A percentile compares a stretch with the other conserved stretches of the same genome.
Conservation (phyloP, 2,888 invertebrate genomes). For the Dryocosmus kuriphilus region DNA sequence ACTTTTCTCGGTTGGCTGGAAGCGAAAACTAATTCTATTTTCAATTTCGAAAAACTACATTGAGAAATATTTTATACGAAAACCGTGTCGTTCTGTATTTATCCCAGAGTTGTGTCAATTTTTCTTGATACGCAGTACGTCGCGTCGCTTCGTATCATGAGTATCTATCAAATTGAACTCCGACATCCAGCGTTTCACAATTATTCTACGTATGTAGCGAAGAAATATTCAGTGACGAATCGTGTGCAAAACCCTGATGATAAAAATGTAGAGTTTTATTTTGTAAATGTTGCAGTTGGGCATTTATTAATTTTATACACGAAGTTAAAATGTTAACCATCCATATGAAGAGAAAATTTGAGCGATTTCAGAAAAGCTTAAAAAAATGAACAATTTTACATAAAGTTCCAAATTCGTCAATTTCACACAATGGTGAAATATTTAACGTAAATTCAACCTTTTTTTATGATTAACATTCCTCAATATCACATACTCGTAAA, state of each 20-base stretch:
- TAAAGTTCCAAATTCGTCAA: no score
- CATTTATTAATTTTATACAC: neutral
- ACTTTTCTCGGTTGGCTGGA: neutral
- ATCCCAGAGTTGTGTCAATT: constrained; percentile 26
- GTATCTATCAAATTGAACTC: constrained; percentile 24
- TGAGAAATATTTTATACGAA: neutral
- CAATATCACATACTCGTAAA: no score
- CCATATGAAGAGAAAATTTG: no score
- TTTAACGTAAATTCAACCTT: no score
- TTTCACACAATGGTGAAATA: no score
- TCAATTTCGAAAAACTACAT: neutral
- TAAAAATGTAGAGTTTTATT: neutral
- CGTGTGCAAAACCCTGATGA: neutral
- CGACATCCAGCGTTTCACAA: constrained; percentile 2
- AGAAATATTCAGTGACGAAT: neutral
- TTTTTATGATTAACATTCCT: no score
- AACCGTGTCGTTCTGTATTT: constrained; percentile 29
- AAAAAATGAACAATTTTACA: no score
- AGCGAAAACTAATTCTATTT: neutral
- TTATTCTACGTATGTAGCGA: constrained; percentile 6
- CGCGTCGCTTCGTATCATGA: neutral
- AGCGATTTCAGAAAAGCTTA: no score
- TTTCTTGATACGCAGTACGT: constrained; percentile 3
- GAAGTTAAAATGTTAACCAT: no score
- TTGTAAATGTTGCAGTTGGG: neutral